phyloP scores from a whole-genome alignment of 2,113 vertebrate genomes.

The Istiophorus platypterus region DNA sequence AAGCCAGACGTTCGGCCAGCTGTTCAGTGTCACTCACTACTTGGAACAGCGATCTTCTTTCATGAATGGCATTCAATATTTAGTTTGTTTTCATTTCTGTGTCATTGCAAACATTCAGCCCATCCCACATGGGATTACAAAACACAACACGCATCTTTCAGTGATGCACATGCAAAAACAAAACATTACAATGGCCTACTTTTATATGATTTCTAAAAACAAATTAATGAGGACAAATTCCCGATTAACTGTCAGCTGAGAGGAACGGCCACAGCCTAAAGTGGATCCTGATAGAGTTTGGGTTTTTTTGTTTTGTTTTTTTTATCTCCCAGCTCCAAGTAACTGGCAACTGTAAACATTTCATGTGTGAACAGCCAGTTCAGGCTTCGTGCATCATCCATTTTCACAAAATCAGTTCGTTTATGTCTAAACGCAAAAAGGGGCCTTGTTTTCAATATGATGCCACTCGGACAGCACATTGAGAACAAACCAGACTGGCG shows the following conservation, averaged over 20 bases:
- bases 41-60: neutral
- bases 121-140: neutral
- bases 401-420: neutral
- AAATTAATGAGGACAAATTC: too few relatives aligned
- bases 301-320: too few relatives aligned
- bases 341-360: neutral
- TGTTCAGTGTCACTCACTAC: constrained; percentile 7
- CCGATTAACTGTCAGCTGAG: neutral
- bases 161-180: neutral
- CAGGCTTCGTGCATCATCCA: neutral
- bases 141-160: neutral
- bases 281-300: neutral
- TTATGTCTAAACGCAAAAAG: neutral
- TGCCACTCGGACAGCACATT: too few relatives aligned
- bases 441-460: too few relatives aligned
- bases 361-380: neutral
- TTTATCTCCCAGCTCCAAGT: neutral
- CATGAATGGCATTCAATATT: constrained; percentile 1
- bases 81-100: neutral
- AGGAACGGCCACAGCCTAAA: neutral
- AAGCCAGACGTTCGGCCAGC: constrained; percentile 36
- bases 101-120: neutral
- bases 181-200: neutral
- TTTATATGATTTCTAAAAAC: neutral
- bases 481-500: too few relatives aligned